A percentile compares a stretch with the other conserved stretches of the same genome.
These are phyloP conservation scores for Urechis unicinctus DNA, from an alignment of 2,888 invertebrate genomes.

Conservation along the genomic window DNA sequence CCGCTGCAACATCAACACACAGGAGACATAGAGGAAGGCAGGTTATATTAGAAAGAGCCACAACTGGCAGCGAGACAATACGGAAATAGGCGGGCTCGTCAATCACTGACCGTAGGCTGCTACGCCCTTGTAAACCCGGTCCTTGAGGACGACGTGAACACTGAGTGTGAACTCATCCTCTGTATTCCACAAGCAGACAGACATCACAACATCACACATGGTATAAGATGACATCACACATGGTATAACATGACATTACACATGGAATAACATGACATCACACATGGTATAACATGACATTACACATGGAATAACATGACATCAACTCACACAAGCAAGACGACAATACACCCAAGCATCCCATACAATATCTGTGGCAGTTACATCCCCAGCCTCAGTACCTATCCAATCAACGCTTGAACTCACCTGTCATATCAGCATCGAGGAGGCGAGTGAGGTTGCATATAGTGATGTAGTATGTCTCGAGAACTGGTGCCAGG, in stretches of 20 bases:
- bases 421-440: constrained; percentile 8
- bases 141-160: constrained; percentile 11
- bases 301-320: no score
- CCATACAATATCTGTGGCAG: no score
- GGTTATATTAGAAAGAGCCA: background rate
- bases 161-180: constrained; percentile 14
- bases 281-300: no score
- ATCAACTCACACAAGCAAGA: no score
- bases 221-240: no score
- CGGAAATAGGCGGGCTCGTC: no score
- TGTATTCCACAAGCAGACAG: background rate
- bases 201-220: no score
- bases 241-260: background rate
- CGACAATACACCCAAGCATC: no score
- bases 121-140: constrained; percentile 7
- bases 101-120: constrained; percentile 13
- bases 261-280: no score
- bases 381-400: no score
- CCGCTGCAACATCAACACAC: constrained; percentile 10
- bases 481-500: constrained; percentile 16
- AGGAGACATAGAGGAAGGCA: background rate
- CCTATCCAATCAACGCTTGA: no score
- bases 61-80: no score
- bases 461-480: constrained; percentile 17
- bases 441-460: constrained; percentile 11